These are phyloP conservation scores for Orbicella faveolata DNA, from an alignment of 64 coral and sea anemone genomes.

Conservation along the genomic window DNA sequence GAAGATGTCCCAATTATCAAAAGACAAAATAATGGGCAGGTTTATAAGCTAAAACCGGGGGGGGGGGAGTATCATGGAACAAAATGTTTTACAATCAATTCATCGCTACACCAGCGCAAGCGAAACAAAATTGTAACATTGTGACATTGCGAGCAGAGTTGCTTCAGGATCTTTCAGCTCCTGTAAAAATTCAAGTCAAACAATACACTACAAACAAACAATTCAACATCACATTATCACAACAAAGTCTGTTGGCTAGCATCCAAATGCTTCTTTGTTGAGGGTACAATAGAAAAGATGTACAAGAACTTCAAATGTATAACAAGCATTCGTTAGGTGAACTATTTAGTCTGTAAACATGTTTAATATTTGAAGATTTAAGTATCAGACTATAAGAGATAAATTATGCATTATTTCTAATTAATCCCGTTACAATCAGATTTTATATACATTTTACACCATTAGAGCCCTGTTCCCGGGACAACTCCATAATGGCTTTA, in stretches of 20 bases:
- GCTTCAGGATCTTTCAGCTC: not conserved
- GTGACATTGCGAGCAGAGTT: not conserved
- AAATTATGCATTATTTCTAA: not conserved
- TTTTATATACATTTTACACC: not conserved
- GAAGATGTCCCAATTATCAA: no score
- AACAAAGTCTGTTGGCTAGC: not conserved
- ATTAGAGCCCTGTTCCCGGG: not conserved
- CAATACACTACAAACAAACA: not conserved
- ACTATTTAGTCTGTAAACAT: not conserved
- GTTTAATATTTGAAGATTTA: not conserved
- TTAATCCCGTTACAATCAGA: not conserved
- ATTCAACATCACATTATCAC: not conserved
- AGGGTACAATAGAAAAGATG: not conserved
- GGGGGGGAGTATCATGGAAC: no score
- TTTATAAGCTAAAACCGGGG: no score
- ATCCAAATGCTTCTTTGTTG: no score
- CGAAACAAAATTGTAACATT: not conserved
- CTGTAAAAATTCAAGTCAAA: not conserved
- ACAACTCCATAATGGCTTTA: not conserved
- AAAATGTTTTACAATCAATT: no score
- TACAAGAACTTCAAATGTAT: not conserved
- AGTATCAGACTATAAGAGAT: not conserved
- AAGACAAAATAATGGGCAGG: no score
- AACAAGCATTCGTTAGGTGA: not conserved
- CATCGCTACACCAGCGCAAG: no score